Conservation (phyloP, 2,797 vertebrate species). For the Anguilla anguilla region DNA sequence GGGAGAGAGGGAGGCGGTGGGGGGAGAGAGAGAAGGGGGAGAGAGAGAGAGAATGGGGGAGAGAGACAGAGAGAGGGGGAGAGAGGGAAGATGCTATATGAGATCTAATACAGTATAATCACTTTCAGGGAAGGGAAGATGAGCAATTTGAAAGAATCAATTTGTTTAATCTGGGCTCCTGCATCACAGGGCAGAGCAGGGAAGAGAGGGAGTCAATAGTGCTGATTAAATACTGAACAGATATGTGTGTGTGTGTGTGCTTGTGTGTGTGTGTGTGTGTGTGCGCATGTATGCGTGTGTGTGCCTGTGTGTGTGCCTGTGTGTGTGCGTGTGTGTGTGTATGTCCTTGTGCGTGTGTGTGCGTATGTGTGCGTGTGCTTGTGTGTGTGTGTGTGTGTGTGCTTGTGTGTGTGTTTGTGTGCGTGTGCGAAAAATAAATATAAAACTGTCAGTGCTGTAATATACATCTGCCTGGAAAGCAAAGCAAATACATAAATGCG, state of each 20-base stretch:
- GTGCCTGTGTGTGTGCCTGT: background rate
- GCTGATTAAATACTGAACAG: background rate
- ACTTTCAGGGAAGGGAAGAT: slow-evolving; percentile 20
- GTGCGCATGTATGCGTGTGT: too few species aligned
- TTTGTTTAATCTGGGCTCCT: slow-evolving; percentile 26
- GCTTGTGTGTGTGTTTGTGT: background rate
- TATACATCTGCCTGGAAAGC: background rate
- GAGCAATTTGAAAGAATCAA: slow-evolving; percentile 27
- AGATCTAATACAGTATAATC: slow-evolving; percentile 20
- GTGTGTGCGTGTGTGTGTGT: background rate
- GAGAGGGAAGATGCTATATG: background rate
- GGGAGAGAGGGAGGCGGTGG: too few species aligned
- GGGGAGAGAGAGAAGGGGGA: too few species aligned
- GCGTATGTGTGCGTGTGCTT: background rate
- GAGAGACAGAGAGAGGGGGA: background rate
- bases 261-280: background rate
- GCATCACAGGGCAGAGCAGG: background rate
- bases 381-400: background rate
- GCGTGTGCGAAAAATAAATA: background rate
- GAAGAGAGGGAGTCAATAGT: slow-evolving; percentile 1
- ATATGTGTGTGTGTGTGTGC: background rate
- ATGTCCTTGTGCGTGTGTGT: background rate
- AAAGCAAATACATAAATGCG: background rate
- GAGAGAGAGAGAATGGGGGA: background rate
- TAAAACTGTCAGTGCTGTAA: background rate